Conservation (phyloP, 2,888 invertebrate species). For the Pyrrhosoma nymphula region DNA sequence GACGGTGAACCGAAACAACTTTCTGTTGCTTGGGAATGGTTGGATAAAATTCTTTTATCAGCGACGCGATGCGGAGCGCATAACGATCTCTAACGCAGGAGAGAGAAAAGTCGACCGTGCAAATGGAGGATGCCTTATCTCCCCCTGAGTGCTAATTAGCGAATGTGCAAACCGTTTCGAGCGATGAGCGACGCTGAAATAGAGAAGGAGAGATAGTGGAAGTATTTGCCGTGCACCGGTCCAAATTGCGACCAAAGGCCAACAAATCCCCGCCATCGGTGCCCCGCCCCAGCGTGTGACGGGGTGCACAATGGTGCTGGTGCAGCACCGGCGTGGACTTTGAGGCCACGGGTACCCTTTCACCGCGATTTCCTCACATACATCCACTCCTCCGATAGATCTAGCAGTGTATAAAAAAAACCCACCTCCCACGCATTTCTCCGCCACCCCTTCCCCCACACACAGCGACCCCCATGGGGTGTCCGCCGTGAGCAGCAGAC, state of each 20-base stretch:
- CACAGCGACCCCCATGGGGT: neutral
- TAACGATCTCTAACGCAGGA: neutral
- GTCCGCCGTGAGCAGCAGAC: neutral
- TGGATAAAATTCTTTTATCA: neutral
- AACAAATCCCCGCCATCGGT: neutral
- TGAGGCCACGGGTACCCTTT: neutral
- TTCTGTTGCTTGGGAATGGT: neutral
- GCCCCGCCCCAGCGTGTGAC: slow-evolving; percentile 9
- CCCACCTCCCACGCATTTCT: neutral
- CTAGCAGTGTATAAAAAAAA: neutral
- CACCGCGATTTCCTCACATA: slow-evolving; percentile 34
- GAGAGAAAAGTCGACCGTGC: neutral
- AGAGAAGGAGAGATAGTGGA: neutral
- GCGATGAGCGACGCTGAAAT: neutral
- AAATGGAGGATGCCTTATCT: neutral
- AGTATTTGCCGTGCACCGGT: neutral
- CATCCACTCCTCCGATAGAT: neutral
- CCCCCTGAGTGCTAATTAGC: neutral
- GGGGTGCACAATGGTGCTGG: neutral
- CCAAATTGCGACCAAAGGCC: neutral
- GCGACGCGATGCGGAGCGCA: neutral
- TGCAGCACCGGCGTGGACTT: neutral
- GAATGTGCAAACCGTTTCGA: neutral
- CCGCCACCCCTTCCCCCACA: neutral
- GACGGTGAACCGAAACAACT: neutral